A percentile compares a stretch with the other conserved stretches of the same genome.
Conservation (phyloP, 92 coral and sea anemone genomes). For the Zoanthus sansibaricus region DNA sequence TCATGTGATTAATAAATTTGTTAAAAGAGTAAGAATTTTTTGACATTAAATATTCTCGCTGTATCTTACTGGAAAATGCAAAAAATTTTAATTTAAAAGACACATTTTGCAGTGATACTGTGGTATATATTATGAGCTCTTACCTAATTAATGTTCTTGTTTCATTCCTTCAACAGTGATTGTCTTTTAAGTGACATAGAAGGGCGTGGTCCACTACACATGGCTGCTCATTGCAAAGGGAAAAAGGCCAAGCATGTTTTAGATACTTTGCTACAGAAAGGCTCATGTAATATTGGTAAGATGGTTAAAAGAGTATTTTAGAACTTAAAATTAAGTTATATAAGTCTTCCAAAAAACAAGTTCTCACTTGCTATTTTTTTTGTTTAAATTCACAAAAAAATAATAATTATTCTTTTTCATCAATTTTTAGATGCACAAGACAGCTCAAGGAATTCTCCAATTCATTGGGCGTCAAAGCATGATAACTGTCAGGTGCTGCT, state of each 20-base stretch:
- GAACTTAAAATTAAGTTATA: not conserved
- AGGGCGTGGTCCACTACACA: slow-evolving; percentile 84
- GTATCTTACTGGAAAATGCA: too few species aligned
- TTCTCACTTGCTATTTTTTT: not conserved
- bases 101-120: too few species aligned
- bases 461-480: slow-evolving; percentile 86
- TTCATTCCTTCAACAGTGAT: slow-evolving; percentile 59
- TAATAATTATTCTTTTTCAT: not conserved
- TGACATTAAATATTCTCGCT: too few species aligned
- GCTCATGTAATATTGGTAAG: slow-evolving; percentile 78
- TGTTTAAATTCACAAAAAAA: not conserved
- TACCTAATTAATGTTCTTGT: not conserved
- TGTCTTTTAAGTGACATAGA: slow-evolving; percentile 69
- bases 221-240: slow-evolving; percentile 78
- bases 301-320: not conserved
- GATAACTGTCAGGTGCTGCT: slow-evolving; percentile 81
- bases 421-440: slow-evolving; percentile 75
- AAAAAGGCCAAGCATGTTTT: slow-evolving; percentile 74
- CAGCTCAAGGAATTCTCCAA: slow-evolving; percentile 74
- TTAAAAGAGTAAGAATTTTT: too few species aligned
- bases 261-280: slow-evolving; percentile 68
- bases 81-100: too few species aligned
- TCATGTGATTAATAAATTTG: not conserved
- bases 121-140: too few species aligned
- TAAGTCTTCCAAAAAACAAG: not conserved